Evolutionary conservation across 2,797 vertebrate genomes (phyloP), one percentile per base, ranked within the genome.

Genomic region (Crax fasciolata): DNA sequence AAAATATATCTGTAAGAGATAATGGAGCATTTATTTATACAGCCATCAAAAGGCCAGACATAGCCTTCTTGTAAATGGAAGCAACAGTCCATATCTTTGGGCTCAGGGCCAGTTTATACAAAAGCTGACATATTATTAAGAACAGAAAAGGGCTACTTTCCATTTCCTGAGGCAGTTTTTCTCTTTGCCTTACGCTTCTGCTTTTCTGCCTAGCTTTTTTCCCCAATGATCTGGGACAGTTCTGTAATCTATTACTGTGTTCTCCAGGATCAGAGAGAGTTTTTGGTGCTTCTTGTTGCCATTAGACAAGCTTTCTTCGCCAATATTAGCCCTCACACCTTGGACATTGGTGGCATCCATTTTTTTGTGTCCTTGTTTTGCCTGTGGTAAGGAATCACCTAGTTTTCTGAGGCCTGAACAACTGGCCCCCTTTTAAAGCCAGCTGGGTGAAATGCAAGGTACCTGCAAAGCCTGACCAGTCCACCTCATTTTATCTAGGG

Each of bases 11-110:
- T 91, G 70, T 86, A 91, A 73, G 83, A 93, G 87, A 87, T 94
- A 93, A 95, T 91, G 71, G 83, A 94, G 49, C 94, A 70, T 81
- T 95, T 93, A 83, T 92, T 92, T 86, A 81, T 66, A 92, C 77
- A 94, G 82, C 59, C 54, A 90, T 94, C 92, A 89, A 48, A 73
- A 62, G 55, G 28, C 82, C 54, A 88, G 73, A 55, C 51, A 32
- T 52, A 59, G 79, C 48, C 70, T 71, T 62, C 62, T 75, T 92
- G 79, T 88, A 91, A 95, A 78, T 86, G 91, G 84, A 66, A 73
- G 79, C 89, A 94, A 49, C 35, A 81, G 79, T 55, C 76, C 73
- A 59, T 90, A 91, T 92, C 87, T 88, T 89, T 39, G 71, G 91
- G 89, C 91, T 77, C 82, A 84, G 58, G 70, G 87, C 89, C 95